A percentile compares a stretch with the other conserved stretches of the same genome.
Conservation (phyloP, 2,113 vertebrate genomes). For the Nothocercus nigrocapillus region DNA sequence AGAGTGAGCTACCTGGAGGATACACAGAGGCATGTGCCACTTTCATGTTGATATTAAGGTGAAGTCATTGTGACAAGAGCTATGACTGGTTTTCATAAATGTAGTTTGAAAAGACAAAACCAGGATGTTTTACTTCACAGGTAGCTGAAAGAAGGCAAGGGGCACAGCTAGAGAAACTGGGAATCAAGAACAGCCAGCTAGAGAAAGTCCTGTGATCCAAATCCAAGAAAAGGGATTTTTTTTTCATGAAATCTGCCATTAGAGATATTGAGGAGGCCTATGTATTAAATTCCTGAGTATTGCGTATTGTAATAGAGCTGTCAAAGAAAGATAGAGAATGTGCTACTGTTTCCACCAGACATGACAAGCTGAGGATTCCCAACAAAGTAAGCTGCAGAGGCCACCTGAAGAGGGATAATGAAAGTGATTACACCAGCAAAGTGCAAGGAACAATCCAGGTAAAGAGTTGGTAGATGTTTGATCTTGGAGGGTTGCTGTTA, state of each 20-base stretch:
- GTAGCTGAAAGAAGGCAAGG: constrained; percentile 59
- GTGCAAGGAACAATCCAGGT: constrained; percentile 72
- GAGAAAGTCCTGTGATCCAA: constrained; percentile 65
- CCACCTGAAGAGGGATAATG: constrained; percentile 71
- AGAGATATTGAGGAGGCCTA: constrained; percentile 65
- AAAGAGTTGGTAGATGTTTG: constrained; percentile 67
- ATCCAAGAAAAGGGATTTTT: neutral
- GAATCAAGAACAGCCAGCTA: constrained; percentile 51
- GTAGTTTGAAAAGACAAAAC: constrained; percentile 63
- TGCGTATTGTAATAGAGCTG: constrained; percentile 65
- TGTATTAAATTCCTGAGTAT: constrained; percentile 70
- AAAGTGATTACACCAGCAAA: constrained; percentile 75
- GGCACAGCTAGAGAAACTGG: constrained; percentile 47
- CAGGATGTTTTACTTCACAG: constrained; percentile 48
- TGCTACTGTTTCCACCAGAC: constrained; percentile 63
- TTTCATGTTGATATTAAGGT: constrained; percentile 62
- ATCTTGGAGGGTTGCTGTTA: constrained; percentile 74
- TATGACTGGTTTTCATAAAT: constrained; percentile 39
- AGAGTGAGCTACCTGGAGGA: constrained; percentile 56
- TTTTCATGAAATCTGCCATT: constrained; percentile 54
- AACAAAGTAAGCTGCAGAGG: constrained; percentile 55
- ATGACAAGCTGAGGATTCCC: constrained; percentile 72
- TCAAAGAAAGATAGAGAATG: constrained; percentile 71
- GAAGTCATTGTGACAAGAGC: constrained; percentile 60
- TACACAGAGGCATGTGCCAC: constrained; percentile 31